These are phyloP conservation scores for Nesidiocoris tenuis DNA, from an alignment of 2,888 invertebrate species.

Conservation along the genomic window DNA sequence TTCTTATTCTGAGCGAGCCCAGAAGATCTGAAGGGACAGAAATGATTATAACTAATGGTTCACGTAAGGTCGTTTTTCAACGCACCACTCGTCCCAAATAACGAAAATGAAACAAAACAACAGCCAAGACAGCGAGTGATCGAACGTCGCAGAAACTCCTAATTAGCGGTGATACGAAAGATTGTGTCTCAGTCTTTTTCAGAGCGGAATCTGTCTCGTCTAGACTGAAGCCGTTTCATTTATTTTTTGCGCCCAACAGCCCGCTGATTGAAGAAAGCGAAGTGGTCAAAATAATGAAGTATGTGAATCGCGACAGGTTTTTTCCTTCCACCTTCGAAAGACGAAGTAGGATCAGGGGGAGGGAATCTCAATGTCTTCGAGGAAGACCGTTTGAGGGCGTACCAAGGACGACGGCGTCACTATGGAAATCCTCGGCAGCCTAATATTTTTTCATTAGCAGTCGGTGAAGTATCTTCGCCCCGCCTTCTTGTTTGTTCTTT, in stretches of 20 bases:
- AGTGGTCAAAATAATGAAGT: slow-evolving; percentile 26
- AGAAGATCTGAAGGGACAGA: too few relatives aligned
- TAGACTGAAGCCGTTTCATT: slow-evolving; percentile 3
- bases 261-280: slow-evolving; percentile 7
- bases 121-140: background rate
- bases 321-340: background rate
- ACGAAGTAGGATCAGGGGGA: background rate
- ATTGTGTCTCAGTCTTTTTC: background rate
- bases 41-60: too few relatives aligned
- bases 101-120: too few relatives aligned
- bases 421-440: slow-evolving; percentile 26
- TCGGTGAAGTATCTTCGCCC: background rate
- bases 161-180: background rate
- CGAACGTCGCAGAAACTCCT: background rate
- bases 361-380: background rate
- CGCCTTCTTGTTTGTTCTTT: slow-evolving; percentile 14
- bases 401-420: slow-evolving; percentile 32
- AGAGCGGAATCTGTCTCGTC: background rate
- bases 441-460: slow-evolving; percentile 38
- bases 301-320: slow-evolving; percentile 30
- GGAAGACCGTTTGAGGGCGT: slow-evolving; percentile 1
- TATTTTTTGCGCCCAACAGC: background rate
- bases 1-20: too few relatives aligned
- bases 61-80: too few relatives aligned
- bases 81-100: too few relatives aligned